Conservation (phyloP, 2,113 vertebrate species). For the Lepus europaeus region DNA sequence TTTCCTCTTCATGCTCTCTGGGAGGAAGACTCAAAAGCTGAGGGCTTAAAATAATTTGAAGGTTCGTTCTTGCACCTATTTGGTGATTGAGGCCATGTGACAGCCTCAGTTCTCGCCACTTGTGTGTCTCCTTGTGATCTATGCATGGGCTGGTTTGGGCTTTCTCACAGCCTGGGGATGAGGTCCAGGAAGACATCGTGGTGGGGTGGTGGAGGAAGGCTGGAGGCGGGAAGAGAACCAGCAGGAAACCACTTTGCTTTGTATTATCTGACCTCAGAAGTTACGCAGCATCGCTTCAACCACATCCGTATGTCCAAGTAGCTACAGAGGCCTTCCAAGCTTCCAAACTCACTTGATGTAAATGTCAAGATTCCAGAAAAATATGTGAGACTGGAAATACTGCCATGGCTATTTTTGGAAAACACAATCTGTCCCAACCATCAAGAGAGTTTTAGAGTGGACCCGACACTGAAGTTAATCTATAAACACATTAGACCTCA, state of each 20-base stretch:
- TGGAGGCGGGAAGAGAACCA: background rate
- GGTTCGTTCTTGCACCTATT: fast-evolving
- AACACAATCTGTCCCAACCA: background rate
- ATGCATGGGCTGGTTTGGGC: background rate
- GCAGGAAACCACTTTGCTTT: background rate
- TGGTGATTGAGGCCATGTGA: background rate
- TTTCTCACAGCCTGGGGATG: background rate
- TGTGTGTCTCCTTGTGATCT: background rate
- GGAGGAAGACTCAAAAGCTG: background rate
- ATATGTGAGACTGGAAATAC: background rate
- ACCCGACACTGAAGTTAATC: background rate
- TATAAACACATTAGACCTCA: background rate
- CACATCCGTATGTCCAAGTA: background rate
- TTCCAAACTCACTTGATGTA: background rate
- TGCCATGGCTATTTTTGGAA: background rate
- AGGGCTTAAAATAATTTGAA: background rate
- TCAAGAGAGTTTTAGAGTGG: background rate
- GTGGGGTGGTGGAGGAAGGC: no score
- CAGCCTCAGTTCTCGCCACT: background rate
- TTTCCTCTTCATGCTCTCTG: background rate
- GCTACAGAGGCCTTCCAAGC: background rate
- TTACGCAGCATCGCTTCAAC: fast-evolving
- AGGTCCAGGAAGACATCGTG: no score
- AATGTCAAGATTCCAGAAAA: slow-evolving; percentile 5
- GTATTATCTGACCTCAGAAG: background rate